Conservation (phyloP, 2,113 vertebrate genomes). For the Plecturocebus donacophilus region DNA sequence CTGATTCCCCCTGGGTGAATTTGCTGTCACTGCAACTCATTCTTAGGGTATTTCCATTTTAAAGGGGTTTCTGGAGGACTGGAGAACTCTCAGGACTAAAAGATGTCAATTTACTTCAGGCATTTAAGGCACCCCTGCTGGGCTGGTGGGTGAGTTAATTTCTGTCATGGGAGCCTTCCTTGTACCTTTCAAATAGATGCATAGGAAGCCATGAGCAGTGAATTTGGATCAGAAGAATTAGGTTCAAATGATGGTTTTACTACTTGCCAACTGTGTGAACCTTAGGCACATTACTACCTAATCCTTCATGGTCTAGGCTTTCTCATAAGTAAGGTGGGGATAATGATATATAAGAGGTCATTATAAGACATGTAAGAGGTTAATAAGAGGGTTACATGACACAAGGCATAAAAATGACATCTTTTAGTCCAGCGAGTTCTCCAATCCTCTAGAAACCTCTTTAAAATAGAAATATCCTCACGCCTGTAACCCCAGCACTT, state of each 20-base stretch:
- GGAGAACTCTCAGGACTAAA: neutral
- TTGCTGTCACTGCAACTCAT: neutral
- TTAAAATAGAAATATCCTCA: too few relatives aligned
- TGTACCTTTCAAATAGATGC: neutral
- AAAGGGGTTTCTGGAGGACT: neutral
- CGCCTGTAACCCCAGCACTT: too few relatives aligned
- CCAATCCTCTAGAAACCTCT: too few relatives aligned
- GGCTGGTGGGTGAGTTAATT: neutral
- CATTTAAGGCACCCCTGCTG: neutral
- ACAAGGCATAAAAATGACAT: neutral
- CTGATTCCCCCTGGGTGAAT: neutral
- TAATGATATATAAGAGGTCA: neutral
- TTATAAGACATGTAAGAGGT: neutral
- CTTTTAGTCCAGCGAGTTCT: too few relatives aligned
- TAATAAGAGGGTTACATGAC: constrained; percentile 9
- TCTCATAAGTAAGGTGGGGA: neutral
- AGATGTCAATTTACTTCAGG: neutral
- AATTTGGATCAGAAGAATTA: neutral
- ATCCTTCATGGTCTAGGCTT: neutral
- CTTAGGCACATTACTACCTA: neutral
- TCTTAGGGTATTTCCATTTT: neutral
- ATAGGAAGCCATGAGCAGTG: neutral
- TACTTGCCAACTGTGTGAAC: neutral
- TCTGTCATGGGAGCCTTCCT: neutral
- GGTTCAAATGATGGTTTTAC: neutral